Base-by-base conservation (phyloP, 2,113 vertebrate species). In the Gymnobelideus leadbeateri region DNA sequence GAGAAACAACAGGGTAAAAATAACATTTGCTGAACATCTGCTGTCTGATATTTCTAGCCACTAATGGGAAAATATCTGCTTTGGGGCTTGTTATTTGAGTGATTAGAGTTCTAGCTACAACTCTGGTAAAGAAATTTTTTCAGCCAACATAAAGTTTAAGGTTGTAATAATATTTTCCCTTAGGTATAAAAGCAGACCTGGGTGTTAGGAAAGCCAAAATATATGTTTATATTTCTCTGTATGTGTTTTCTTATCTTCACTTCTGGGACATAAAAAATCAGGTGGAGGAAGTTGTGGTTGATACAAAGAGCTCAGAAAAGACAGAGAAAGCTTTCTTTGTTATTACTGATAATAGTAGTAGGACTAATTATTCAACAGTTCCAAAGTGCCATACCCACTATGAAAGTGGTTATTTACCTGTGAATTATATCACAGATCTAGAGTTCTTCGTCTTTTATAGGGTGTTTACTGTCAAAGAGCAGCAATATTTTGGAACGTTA, bases 291-390 rank as follows among this genome's bases (percentile, higher is more conserved):
- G 53, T 0, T 46, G 3, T 51, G 24, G 50, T 95, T 94, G 51
- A 26, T 47, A 37, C 21, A 94, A 54, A 31, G n/a, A 95, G 93
- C 89, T 12, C 89, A 91, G 25, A 93, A 11, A 57, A 91, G 51
- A 37, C n/a, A 90, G 43, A 94, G 52, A 46, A 91, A 94, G 89
- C 92, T 84, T 46, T 1, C 52, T 96, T 92, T 89, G 91, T 93
- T 49, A 5, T 53, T 52, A 51, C 2, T 92, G 16, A 90, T 51
- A 90, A 53, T 54, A 92, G 5, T 26, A 52, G 0, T 19, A 91
- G 50, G 68, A 93, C 91, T 12, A 93, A 92, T 95, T 25, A 92
- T 89, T 84, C 43, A 55, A 24, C 9, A 31, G 25, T 89, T 95
- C 47, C 51, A 51, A 54, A 68, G 21, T 51, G 46, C 2, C 57